Evolutionary conservation across 1,140 invertebrate species (phyloP).

Genomic region (Drosophila erecta): DNA sequence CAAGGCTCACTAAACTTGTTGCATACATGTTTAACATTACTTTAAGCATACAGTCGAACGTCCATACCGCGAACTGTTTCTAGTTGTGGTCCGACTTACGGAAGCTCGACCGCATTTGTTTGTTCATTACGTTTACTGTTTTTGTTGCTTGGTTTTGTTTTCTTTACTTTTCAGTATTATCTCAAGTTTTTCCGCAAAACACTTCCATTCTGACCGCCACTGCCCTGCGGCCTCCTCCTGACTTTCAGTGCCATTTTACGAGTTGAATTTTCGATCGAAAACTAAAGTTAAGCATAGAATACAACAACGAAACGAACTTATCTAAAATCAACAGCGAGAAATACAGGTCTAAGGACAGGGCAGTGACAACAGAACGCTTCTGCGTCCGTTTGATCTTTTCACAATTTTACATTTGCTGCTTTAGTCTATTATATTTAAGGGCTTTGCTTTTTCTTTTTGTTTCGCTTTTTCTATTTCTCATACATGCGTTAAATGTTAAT

Average conservation of each 20-base stretch:
- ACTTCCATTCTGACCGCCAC: slow-evolving; percentile 14
- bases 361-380: slow-evolving; percentile 16
- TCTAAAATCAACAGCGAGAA: slow-evolving; percentile 11
- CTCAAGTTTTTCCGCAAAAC: slow-evolving; percentile 2
- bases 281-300: slow-evolving; percentile 44
- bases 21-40: slow-evolving; percentile 58
- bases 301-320: slow-evolving; percentile 42
- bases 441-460: slow-evolving; percentile 21
- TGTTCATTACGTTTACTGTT: slow-evolving; percentile 29
- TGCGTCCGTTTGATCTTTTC: slow-evolving; percentile 34
- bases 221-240: slow-evolving; percentile 7
- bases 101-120: slow-evolving; percentile 12
- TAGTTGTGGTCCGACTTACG: neutral
- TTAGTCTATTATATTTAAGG: slow-evolving; percentile 58
- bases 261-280: slow-evolving; percentile 25
- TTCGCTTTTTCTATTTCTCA: slow-evolving; percentile 54
- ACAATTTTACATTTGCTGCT: slow-evolving; percentile 59
- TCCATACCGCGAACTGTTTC: neutral
- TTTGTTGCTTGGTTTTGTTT: slow-evolving; percentile 17
- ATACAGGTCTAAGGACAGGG: slow-evolving; percentile 15
- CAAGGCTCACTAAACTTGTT: slow-evolving; percentile 63
- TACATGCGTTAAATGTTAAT: slow-evolving; percentile 63
- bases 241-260: neutral
- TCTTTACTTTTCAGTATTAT: slow-evolving; percentile 10
- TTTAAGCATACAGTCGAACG: slow-evolving; percentile 49